Base-by-base conservation (phyloP, 2,113 vertebrate genomes). In the Helogale parvula region DNA sequence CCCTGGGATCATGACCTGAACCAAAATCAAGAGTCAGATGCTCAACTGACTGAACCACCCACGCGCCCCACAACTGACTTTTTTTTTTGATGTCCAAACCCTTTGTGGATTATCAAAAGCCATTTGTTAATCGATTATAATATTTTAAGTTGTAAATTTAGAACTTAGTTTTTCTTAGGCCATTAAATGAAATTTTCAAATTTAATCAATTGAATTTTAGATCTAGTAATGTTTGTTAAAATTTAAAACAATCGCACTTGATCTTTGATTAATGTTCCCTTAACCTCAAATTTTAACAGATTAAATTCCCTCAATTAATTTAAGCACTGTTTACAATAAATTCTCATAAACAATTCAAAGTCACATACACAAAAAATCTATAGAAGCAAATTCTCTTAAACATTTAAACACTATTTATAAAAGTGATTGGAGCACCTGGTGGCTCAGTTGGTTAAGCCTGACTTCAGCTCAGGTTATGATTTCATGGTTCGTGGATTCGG, bases 311-410 rank as follows among this genome's bases (percentile, higher is more conserved):
- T 21, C 60, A 87, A 76, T 29, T 63, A 84, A 93, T 60, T 66
- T 87, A 45, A 88, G 35, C 33, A 82, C 4, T 69, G 3, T 45
- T 86, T 90, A 54, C 19, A 69, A 69, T 76, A 88, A 60, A 68
- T 82, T 93, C 41, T 95, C 52, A 88, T 77, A 69, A 89, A 74
- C 14, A 41, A 69, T 68, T 60, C 66, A 95, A 66, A 86, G n/a
- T 79, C 41, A 54, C 27, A 71, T 2, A 35, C 47, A 72, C 29
- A 63, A 79, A 60, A 57, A 80, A 79, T 13, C 60, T 69, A 29
- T 11, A 23, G 54, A 45, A 57, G 68, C 23, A 85, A 92, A 80
- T 76, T 27, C 12, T 63, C 11, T 33, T 90, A 76, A 85, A 77
- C 23, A 71, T 63, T 69, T 93, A 93, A 88, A n/a, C 25, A 27